Percentiles rank a stretch among this genome's conserved stretches.
These are phyloP conservation scores for Rhinophrynus dorsalis DNA, from an alignment of 2,797 vertebrate species.

Conservation along the genomic window DNA sequence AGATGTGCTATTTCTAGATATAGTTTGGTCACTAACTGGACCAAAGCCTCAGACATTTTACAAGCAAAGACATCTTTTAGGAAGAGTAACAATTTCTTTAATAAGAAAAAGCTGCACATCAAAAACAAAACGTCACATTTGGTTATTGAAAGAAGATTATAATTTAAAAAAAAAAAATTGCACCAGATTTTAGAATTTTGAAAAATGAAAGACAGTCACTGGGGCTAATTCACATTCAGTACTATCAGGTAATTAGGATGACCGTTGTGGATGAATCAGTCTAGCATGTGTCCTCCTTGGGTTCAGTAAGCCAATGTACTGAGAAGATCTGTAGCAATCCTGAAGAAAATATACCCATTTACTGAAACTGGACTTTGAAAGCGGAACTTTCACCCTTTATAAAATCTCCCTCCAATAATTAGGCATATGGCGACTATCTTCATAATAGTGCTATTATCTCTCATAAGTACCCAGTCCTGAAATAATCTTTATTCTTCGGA, in stretches of 20 bases:
- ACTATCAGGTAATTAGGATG: conserved; percentile 43
- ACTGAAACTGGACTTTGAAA: too few relatives aligned
- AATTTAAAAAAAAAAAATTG: conserved; percentile 68
- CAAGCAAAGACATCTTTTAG: conserved; percentile 83
- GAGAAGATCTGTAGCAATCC: too few relatives aligned
- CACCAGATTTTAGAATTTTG: conserved; percentile 77
- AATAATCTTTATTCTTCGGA: too few relatives aligned
- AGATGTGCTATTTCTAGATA: conserved; percentile 83
- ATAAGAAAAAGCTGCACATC: conserved; percentile 89
- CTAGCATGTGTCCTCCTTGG: conserved; percentile 51
- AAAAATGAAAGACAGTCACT: conserved; percentile 59
- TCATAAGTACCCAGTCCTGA: too few relatives aligned
- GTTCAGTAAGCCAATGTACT: too few relatives aligned
- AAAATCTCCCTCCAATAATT: too few relatives aligned
- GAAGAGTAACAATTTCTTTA: conserved; percentile 81
- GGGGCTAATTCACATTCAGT: conserved; percentile 50
- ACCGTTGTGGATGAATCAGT: too few relatives aligned
- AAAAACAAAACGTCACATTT: conserved; percentile 84
- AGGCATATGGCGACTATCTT: too few relatives aligned
- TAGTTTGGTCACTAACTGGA: conserved; percentile 83
- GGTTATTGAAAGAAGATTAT: conserved; percentile 59
- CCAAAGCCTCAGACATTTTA: conserved; percentile 82
- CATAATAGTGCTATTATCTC: too few relatives aligned
- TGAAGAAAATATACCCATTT: too few relatives aligned
- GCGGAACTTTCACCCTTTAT: too few relatives aligned